Evolutionary conservation across 1,140 invertebrate species (phyloP).

Genomic region (Bombus waltoni): DNA sequence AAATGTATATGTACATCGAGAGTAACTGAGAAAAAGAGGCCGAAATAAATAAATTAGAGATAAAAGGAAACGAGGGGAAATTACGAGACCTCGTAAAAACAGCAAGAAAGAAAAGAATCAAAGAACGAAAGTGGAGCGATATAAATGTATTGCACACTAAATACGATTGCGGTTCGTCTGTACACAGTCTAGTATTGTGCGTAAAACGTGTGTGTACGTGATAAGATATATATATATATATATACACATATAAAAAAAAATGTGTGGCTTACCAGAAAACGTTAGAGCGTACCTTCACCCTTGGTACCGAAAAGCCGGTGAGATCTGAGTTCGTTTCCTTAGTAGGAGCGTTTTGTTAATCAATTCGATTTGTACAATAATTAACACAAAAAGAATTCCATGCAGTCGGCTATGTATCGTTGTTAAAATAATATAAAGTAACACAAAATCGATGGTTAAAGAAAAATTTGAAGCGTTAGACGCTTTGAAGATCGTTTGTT

Average conservation of each 20-base stretch:
- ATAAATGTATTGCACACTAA: conserved; percentile 76
- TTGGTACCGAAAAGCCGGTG: conserved; percentile 75
- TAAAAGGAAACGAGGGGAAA: conserved; percentile 5
- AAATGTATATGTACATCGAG: conserved; percentile 38
- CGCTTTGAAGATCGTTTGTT: conserved; percentile 26
- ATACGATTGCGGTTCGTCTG: conserved; percentile 66
- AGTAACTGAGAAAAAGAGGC: conserved; percentile 18
- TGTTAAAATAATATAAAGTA: conserved; percentile 6
- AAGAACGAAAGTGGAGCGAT: conserved; percentile 42
- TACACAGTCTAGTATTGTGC: conserved; percentile 32
- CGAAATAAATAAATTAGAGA: neutral
- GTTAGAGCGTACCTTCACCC: conserved; percentile 78
- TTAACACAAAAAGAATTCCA: conserved; percentile 13
- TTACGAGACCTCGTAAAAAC: conserved; percentile 26
- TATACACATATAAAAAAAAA: conserved; percentile 50
- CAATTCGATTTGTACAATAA: conserved; percentile 62
- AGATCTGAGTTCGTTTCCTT: conserved; percentile 59
- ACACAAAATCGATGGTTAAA: conserved; percentile 11
- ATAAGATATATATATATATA: conserved; percentile 15
- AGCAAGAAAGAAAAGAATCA: conserved; percentile 6
- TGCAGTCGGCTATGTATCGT: conserved; percentile 4
- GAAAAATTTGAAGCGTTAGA: conserved; percentile 17
- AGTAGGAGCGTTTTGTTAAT: conserved; percentile 77
- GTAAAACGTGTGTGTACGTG: conserved; percentile 14
- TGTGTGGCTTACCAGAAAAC: conserved; percentile 75